phyloP scores from a whole-genome alignment of 2,113 vertebrate genomes.

The Cairina moschata region DNA sequence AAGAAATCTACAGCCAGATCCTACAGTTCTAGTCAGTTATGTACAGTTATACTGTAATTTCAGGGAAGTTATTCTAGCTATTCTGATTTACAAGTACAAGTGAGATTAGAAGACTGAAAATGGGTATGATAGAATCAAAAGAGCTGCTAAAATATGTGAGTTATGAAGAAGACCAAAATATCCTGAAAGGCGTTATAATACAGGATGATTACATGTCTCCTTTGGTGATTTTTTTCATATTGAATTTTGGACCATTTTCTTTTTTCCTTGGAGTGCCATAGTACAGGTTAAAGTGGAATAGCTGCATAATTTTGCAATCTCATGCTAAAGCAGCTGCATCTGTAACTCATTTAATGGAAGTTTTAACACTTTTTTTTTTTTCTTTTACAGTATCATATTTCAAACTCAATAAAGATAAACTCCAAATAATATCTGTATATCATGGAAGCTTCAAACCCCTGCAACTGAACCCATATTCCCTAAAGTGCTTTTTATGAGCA shows the following conservation, averaged over 20 bases:
- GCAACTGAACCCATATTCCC: neutral
- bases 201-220: neutral
- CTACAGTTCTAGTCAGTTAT: neutral
- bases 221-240: neutral
- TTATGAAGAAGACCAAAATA: neutral
- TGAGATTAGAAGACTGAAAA: neutral
- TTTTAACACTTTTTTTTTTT: neutral
- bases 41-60: fast-evolving
- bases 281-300: neutral
- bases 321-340: neutral
- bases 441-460: neutral
- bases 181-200: neutral
- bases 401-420: conserved; percentile 28
- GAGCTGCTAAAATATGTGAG: neutral
- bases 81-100: neutral
- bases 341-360: neutral
- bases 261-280: neutral
- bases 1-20: neutral
- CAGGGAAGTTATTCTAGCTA: neutral
- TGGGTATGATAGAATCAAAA: neutral
- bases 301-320: neutral
- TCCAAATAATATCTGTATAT: neutral
- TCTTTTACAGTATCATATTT: neutral
- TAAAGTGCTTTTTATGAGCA: neutral
- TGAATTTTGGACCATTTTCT: neutral